Evolutionary conservation across 1,140 invertebrate species (phyloP).

Genomic region (Drosophila baimaii): DNA sequence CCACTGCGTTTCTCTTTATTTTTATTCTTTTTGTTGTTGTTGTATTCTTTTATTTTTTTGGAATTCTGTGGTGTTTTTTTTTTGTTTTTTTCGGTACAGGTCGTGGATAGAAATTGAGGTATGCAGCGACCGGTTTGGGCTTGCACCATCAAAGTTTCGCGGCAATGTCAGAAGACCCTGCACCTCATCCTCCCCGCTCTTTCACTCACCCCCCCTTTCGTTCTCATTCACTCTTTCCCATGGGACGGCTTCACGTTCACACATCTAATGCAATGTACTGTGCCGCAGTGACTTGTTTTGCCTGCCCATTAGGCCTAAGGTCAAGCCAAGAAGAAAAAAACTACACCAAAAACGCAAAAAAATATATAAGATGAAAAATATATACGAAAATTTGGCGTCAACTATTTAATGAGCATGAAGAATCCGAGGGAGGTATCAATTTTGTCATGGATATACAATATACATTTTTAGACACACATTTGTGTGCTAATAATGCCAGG

Average conservation of each 20-base stretch:
- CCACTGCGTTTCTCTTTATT: no score
- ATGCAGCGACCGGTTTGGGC: slow-evolving; percentile 78
- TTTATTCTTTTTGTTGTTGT: slow-evolving; percentile 35
- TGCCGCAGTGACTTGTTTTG: slow-evolving; percentile 69
- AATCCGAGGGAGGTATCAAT: slow-evolving; percentile 50
- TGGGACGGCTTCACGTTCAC: slow-evolving; percentile 67
- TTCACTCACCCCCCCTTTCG: slow-evolving; percentile 11
- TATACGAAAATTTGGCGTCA: slow-evolving; percentile 67
- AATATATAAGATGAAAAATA: slow-evolving; percentile 28
- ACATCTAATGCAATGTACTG: slow-evolving; percentile 69
- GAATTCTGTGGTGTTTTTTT: slow-evolving; percentile 48
- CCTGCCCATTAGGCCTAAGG: slow-evolving; percentile 72
- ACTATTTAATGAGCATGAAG: slow-evolving; percentile 70
- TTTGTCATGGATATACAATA: slow-evolving; percentile 51
- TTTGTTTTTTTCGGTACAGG: slow-evolving; percentile 62
- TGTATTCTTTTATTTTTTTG: slow-evolving; percentile 28
- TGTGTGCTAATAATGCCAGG: slow-evolving; percentile 9
- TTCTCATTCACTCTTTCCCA: slow-evolving; percentile 11
- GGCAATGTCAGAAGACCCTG: slow-evolving; percentile 42
- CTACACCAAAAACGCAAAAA: slow-evolving; percentile 23
- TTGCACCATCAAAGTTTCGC: slow-evolving; percentile 69
- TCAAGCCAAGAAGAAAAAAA: slow-evolving; percentile 54
- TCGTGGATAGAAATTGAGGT: slow-evolving; percentile 81
- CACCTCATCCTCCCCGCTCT: slow-evolving; percentile 20
- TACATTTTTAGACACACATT: slow-evolving; percentile 31